Base-by-base conservation (phyloP, 2,888 invertebrate species). In the Penaeus monodon region DNA sequence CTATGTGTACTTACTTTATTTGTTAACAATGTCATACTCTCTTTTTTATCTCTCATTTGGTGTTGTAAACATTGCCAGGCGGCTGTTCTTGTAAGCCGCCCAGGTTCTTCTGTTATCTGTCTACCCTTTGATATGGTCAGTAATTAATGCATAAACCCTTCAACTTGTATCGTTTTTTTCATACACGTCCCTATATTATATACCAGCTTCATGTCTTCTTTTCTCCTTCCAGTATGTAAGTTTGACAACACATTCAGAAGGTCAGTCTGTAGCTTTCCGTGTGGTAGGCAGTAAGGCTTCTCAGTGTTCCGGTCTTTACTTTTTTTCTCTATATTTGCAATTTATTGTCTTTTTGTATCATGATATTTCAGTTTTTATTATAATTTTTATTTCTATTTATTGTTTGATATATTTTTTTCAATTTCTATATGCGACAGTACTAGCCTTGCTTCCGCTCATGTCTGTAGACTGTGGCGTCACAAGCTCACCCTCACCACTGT, bases 181-280 rank as follows among this genome's bases (percentile, higher is more conserved):
- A 74, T 80, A 29, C 73, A 65, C 27, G 74, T 81, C 44, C 80
- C 74, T 70, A 57, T 57, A 57, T 85, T 74, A 76, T 85, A 85
- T 82, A 78, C 66, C 82, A 27, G 70, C 70, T 78, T 78, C 70
- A 82, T 83, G 78, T 83, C 68, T 68, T 86, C 82, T 87, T 83
- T 70, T 87, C 87, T 87, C 80, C 79, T 87, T 87, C 73, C 87
- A 87, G 87, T 87, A 87, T 87, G 87, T 87, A 87, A 87, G 87
- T 87, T 83, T 87, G 70, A 79, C 83, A 73, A 63, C 79, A 83
- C 87, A 74, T 87, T 87, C 70, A 57, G 33, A 83, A 87, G 87
- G 87, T 87, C 87, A 87, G 81, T 78, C 78, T 68, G 82, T 82
- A 87, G 79, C 83, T 78, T 78, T 87, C 66, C 79, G 44, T 87